Base-by-base conservation (phyloP, 2,888 invertebrate genomes). In the Aelia acuminata region DNA sequence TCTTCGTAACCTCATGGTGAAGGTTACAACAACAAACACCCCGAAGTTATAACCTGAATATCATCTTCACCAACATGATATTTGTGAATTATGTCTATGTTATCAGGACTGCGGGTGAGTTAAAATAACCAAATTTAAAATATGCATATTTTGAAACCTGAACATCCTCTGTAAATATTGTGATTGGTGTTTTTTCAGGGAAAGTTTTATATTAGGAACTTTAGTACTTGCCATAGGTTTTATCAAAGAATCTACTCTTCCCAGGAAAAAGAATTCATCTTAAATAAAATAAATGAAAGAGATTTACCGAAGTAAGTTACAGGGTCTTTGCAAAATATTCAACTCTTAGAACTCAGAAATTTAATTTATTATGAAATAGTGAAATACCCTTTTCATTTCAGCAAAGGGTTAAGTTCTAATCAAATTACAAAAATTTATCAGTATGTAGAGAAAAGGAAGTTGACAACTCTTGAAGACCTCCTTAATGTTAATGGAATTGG, bases 391-490 rank as follows among this genome's bases (percentile, higher is more conserved):
- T 26, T 49, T 18, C 2, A 53, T 85, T 85, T 50, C 85, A 85
- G 85, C 15, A 43, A 22, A 18, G 39, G 13, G 43, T 50, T 70
- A 22, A 63, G 70, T 43, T 15, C 26, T 8, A 43, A 18, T 48
- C 80, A 87, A n/a, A 2, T 50, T 4, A 50, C 26, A 22, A 87
- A 87, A 49, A 87, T 87, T 75, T 31, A 39, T 20, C 31, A 87
- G 39, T 80, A 84, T 87, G 35, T 87, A 49, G 84, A 87, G 48
- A 87, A 87, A 49, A 87, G 80, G 43, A 35, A 31, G 22, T 49
- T 87, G 22, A 49, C 31, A 35, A 47, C 43, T 50, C 57, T 90
- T 48, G 90, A 90, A 80, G 88, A 90, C 35, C 88, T 90, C 8
- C 86, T 90, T 13, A 31, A 85, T 31, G 84, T 90, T 22, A 84